phyloP scores from a whole-genome alignment of 2,888 invertebrate species.

The Brachyopa scutellaris region DNA sequence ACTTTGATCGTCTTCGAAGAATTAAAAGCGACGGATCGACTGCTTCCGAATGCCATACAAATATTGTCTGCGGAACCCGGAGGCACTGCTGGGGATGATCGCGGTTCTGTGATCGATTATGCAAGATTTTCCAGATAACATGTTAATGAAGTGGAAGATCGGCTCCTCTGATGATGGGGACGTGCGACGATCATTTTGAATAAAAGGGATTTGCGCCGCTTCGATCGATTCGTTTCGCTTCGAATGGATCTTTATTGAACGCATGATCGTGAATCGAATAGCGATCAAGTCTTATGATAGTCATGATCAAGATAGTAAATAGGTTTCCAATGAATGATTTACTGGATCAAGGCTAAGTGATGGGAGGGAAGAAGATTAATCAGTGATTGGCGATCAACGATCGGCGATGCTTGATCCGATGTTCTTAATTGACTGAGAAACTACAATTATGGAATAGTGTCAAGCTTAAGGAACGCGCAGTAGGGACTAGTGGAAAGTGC shows the following conservation, averaged over 20 bases:
- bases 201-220: constrained; percentile 2
- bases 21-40: constrained; percentile 25
- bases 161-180: constrained; percentile 39
- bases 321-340: constrained; percentile 38
- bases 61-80: constrained; percentile 30
- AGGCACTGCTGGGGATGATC: constrained; percentile 59
- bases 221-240: constrained; percentile 27
- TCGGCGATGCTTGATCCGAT: too few relatives aligned
- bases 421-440: too few relatives aligned
- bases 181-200: constrained; percentile 10
- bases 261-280: constrained; percentile 46
- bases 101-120: constrained; percentile 59
- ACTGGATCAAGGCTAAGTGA: constrained; percentile 53
- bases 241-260: constrained; percentile 55
- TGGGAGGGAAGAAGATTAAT: neutral
- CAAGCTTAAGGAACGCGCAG: too few relatives aligned
- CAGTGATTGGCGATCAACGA: too few relatives aligned
- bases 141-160: constrained; percentile 63
- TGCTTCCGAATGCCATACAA: constrained; percentile 46
- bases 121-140: constrained; percentile 37
- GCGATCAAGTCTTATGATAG: constrained; percentile 31
- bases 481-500: too few relatives aligned
- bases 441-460: too few relatives aligned
- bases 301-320: constrained; percentile 45
- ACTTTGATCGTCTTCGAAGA: constrained; percentile 15